Evolutionary conservation across 2,797 vertebrate genomes (phyloP).

Genomic region (Neostethus bicornis): DNA sequence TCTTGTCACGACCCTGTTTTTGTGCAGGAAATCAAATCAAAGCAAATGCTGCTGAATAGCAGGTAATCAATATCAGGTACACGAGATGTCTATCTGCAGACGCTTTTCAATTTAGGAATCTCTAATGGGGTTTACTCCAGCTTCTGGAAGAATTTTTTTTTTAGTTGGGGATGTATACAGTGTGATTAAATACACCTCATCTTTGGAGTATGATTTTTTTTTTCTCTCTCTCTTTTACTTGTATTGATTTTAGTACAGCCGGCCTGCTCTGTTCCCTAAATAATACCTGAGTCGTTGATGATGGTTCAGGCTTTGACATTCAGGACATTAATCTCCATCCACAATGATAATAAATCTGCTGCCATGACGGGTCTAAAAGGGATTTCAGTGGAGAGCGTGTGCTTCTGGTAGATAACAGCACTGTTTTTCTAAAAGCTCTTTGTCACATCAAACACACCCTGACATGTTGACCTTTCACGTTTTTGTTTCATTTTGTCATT

Average conservation of each 20-base stretch:
- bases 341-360: conserved; percentile 28
- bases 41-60: conserved; percentile 28
- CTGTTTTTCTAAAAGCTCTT: conserved; percentile 12
- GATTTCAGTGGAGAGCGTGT: background rate
- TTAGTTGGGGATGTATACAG: background rate
- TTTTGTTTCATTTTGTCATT: background rate
- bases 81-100: conserved; percentile 11
- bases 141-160: conserved; percentile 19
- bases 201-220: conserved; percentile 12
- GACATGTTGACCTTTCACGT: conserved; percentile 7
- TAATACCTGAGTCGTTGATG: conserved; percentile 20
- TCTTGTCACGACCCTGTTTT: conserved; percentile 27
- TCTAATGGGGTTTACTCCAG: conserved; percentile 17
- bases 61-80: conserved; percentile 50
- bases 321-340: conserved; percentile 51
- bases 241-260: conserved; percentile 54
- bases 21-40: conserved; percentile 48
- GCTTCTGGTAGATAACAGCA: conserved; percentile 6
- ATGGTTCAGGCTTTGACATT: conserved; percentile 9
- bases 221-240: conserved; percentile 22
- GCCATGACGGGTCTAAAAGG: conserved; percentile 7
- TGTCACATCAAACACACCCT: conserved; percentile 9
- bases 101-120: conserved; percentile 35
- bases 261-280: conserved; percentile 17
- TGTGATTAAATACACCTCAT: conserved; percentile 34